A percentile compares a stretch with the other conserved stretches of the same genome.
Evolutionary conservation across 1,140 invertebrate species (phyloP).

Genomic region (Gonioctena quinquepunctata): DNA sequence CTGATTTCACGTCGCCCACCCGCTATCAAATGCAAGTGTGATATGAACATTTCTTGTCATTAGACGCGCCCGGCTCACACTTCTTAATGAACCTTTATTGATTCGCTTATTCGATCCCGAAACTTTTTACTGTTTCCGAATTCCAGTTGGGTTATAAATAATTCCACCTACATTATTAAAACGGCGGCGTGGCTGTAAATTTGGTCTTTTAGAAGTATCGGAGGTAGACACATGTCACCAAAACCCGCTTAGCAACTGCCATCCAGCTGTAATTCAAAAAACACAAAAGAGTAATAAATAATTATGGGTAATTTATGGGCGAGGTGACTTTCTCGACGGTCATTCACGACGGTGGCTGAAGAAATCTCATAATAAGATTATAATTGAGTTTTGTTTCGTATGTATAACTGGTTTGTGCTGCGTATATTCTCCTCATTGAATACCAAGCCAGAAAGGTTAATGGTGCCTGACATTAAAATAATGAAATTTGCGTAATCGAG

Average conservation of each 20-base stretch:
- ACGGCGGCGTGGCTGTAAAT: neutral
- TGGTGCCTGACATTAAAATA: no score
- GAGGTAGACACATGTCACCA: constrained; percentile 38
- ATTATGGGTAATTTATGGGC: constrained; percentile 35
- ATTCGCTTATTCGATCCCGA: no score
- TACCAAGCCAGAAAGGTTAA: no score
- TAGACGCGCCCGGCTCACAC: no score
- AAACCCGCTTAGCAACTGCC: constrained; percentile 38
- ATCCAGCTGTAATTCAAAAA: constrained; percentile 42
- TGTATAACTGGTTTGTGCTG: no score
- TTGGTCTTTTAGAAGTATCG: constrained; percentile 4
- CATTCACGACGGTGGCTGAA: neutral
- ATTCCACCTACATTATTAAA: constrained; percentile 12
- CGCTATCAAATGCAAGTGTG: no score
- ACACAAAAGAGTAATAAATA: constrained; percentile 40
- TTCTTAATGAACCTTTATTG: no score
- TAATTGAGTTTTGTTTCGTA: no score
- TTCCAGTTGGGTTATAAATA: neutral
- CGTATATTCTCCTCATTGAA: no score
- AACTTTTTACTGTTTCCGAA: neutral
- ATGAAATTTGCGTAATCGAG: no score
- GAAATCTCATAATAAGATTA: neutral
- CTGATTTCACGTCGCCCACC: no score
- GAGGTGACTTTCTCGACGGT: constrained; percentile 19
- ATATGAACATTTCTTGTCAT: no score